Evolutionary conservation across 2,113 vertebrate species (phyloP), one percentile per base, ranked within the genome.

Genomic region (Urocolius indicus): DNA sequence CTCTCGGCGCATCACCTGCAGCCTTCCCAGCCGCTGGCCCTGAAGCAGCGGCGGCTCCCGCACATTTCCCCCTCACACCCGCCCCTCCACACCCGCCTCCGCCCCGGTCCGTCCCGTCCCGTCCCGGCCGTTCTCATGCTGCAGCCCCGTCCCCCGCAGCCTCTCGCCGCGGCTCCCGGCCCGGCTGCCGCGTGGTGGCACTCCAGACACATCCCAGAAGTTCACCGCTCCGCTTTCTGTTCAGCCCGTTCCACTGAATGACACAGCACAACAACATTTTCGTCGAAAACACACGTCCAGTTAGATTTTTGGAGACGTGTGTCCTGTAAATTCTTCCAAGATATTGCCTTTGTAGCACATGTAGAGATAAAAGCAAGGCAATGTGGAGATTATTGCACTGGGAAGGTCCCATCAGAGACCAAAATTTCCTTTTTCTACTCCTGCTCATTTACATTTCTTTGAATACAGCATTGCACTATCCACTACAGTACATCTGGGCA

Each of bases 281-380:
- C 1, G 2, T 43, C 30, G 3, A 4, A 19, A 66, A 7, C 2
- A 10, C 20, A 4, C 11, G 0, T 0, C 48, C 29, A 2, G 43
- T 1, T 43, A 1, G 34, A 0, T 5, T 27, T 27, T 5, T 3
- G 75, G 46, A 15, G 41, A 3, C 1, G 3, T 2, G 0, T 2
- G 2, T 3, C 20, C 41, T 8, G 26, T 5, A 13, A 34, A 9
- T 13, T 34, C 14, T 54, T 19, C 7, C 51, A 1, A 4, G 9
- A 0, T 2, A 22, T 21, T 24, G n/a, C 1, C 19, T n/a, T 10
- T 8, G 72, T 1, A 10, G 34, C 63, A 19, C 41, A 5, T 4
- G 23, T 20, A 21, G 54, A 65, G 48, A 29, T 16, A 18, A 63
- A 71, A 71, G 21, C 55, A 19, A 48, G 30, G 27, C 21, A 7